Evolutionary conservation across 2,888 invertebrate genomes (phyloP).

Genomic region (Brachyopa scutellaris): DNA sequence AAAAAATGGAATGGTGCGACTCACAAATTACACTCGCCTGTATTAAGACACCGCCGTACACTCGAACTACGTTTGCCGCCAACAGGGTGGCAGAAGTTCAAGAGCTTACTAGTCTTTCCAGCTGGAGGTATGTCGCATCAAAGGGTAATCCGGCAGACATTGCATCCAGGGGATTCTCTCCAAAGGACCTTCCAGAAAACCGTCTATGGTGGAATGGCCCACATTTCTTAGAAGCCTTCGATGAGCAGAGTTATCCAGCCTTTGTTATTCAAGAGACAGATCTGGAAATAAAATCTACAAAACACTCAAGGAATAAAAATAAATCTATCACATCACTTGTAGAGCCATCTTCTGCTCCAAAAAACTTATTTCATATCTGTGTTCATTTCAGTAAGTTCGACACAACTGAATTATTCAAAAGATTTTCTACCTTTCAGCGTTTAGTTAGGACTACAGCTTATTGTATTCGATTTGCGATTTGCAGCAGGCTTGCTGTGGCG

Average conservation of each 20-base stretch:
- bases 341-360: too few relatives aligned
- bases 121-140: not conserved
- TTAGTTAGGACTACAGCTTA: not conserved
- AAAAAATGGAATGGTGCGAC: not conserved
- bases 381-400: slow-evolving; percentile 1
- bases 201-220: slow-evolving; percentile 5
- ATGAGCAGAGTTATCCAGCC: not conserved
- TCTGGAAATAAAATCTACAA: not conserved
- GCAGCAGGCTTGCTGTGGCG: too few relatives aligned
- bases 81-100: slow-evolving; percentile 12
- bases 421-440: slow-evolving; percentile 1
- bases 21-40: not conserved
- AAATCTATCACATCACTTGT: not conserved
- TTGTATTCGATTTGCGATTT: not conserved
- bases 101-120: not conserved
- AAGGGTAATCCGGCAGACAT: not conserved
- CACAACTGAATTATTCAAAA: not conserved
- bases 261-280: not conserved
- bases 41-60: not conserved
- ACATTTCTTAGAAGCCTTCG: not conserved
- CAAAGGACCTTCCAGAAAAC: not conserved
- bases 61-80: too few relatives aligned
- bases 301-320: not conserved
- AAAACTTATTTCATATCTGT: slow-evolving; percentile 19
- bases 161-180: slow-evolving; percentile 9